Evolutionary conservation across 2,797 vertebrate species (phyloP), one percentile per base, ranked within the genome.

Genomic region (Tamandua tetradactyla): DNA sequence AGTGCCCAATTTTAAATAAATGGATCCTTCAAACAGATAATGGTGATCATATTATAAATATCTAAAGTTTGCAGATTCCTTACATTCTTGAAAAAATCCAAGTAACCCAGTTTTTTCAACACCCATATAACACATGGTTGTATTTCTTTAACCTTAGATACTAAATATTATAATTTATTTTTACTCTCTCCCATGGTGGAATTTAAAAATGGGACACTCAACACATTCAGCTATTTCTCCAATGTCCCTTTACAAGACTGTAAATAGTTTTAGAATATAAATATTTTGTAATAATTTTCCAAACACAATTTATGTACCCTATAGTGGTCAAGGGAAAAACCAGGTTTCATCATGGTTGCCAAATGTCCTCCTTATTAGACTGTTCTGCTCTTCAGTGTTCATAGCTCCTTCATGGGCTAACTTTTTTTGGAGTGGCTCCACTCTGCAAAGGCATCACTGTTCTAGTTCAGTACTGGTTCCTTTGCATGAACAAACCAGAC

Each of bases 1-100:
- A 97, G 97, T 95, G 93, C 64, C 94, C 95, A 92, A 92, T 97
- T 97, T 96, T 96, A 97, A 97, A 97, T 97, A 97, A 97, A 97
- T 97, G 96, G 93, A 78, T 97, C 97, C 64, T 95, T 96, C 94
- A 90, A 96, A 94, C 80, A 94, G 80, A 96, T 94, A 95, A 88
- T 95, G 64, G 78, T 87, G 95, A 94, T 87, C 97, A 97, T 40
- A 94, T 13, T 55, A 95, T 89, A 96, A 96, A 95, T 97, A 95
- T 89, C 95, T 96, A 87, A 92, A 72, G 94, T 94, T 97, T 97
- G 93, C 95, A 97, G 92, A 94, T 96, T 97, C 96, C 85, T 97
- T 97, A 93, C n/a, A 66, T 95, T 97, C 96, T 94, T 96, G 91
- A 90, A 97, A 97, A n/a, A 97, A 97, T 92, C 97, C 82, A 97